A percentile compares a stretch with the other conserved stretches of the same genome.
Evolutionary conservation across 2,888 invertebrate genomes (phyloP).

Genomic region (Drosophila parthenogenetica): DNA sequence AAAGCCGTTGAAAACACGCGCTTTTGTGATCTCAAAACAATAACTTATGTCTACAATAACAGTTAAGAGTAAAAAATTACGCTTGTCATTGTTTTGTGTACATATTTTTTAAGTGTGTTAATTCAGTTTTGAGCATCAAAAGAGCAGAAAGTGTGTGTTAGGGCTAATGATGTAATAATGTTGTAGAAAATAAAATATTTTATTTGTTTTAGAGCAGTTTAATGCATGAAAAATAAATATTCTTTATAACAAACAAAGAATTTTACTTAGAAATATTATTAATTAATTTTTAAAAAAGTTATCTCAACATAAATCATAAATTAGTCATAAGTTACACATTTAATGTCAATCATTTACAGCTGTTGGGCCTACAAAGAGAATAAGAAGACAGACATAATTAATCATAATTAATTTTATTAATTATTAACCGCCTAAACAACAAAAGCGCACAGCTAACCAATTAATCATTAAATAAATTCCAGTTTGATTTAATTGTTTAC

Average conservation of each 20-base stretch:
- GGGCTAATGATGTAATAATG: constrained; percentile 1
- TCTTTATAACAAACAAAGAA: not conserved
- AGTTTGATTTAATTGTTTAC: not conserved
- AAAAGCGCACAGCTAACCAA: not conserved
- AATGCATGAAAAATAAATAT: not conserved
- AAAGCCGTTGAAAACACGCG: constrained; percentile 1
- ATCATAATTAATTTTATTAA: not conserved
- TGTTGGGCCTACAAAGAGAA: not conserved
- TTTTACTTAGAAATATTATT: not conserved
- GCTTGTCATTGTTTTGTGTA: constrained; percentile 8
- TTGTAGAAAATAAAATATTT: not conserved
- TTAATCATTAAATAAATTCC: not conserved
- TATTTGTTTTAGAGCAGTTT: not conserved
- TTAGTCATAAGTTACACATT: not conserved
- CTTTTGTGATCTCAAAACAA: constrained; percentile 21
- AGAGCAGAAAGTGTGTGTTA: not conserved
- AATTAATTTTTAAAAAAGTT: too few relatives aligned
- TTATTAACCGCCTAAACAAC: not conserved
- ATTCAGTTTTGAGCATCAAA: constrained; percentile 15
- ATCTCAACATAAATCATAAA: not conserved
- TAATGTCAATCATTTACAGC: not conserved
- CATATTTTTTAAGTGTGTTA: constrained; percentile 12
- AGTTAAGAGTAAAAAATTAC: not conserved
- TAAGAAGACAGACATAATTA: not conserved
- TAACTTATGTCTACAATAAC: constrained; percentile 12